Evolutionary conservation across 1,140 invertebrate species (phyloP).

Genomic region (Thaumatotibia leucotreta): DNA sequence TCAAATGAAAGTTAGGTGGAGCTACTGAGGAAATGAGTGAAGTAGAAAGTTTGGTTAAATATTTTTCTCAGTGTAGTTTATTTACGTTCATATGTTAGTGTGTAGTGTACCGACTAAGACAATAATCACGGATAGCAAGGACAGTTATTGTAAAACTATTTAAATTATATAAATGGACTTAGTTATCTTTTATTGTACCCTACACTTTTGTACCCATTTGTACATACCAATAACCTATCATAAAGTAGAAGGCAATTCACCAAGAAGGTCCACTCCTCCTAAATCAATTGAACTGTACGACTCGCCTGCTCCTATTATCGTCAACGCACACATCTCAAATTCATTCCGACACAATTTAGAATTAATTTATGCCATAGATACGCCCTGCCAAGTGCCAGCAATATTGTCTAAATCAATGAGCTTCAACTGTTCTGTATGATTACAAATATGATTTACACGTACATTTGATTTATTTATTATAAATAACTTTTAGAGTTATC

Average conservation of each 20-base stretch:
- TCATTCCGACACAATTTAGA: conserved; percentile 12
- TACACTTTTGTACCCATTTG: background rate
- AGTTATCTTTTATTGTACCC: too few species aligned
- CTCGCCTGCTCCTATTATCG: background rate
- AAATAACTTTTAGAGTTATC: conserved; percentile 2
- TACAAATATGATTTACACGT: background rate
- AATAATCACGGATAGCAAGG: too few species aligned
- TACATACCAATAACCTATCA: background rate
- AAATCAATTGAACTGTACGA: conserved; percentile 46
- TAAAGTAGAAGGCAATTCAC: conserved; percentile 24
- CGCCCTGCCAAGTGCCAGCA: conserved; percentile 1
- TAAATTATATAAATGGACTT: too few species aligned
- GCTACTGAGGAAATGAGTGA: too few species aligned
- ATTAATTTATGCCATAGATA: conserved; percentile 13
- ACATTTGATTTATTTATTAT: conserved; percentile 7
- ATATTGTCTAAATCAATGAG: conserved; percentile 9
- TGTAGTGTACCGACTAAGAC: too few species aligned
- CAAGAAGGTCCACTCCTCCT: conserved; percentile 29
- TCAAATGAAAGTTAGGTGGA: too few species aligned
- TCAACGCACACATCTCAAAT: conserved; percentile 2
- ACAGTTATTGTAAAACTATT: too few species aligned
- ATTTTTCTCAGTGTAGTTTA: too few species aligned
- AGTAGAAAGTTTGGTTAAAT: too few species aligned
- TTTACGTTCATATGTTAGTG: too few species aligned
- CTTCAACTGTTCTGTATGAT: background rate